These are phyloP conservation scores for Lasioglossum leucozonium DNA, from an alignment of 2,888 invertebrate species.

Conservation along the genomic window DNA sequence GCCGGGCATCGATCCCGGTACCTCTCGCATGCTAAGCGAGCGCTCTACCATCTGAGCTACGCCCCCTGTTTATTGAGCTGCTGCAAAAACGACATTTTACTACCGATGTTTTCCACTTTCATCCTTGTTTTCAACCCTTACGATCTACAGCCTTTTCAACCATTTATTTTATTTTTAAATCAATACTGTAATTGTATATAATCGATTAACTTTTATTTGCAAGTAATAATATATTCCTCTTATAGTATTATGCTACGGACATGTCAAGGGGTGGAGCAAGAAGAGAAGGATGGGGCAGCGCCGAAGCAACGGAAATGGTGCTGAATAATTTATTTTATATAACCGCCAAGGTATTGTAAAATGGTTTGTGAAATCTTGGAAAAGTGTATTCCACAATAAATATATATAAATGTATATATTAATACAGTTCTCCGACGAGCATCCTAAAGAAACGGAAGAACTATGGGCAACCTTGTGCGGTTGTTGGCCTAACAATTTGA, in stretches of 20 bases:
- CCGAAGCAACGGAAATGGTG: slow-evolving; percentile 99
- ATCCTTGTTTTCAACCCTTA: background rate
- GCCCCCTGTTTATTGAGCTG: slow-evolving; percentile 62
- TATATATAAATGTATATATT: too few relatives aligned
- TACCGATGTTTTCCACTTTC: slow-evolving; percentile 26
- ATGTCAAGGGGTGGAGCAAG: slow-evolving; percentile 88
- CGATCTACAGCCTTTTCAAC: background rate
- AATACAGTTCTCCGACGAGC: slow-evolving; percentile 96
- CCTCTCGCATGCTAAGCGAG: slow-evolving; percentile 84
- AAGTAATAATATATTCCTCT: background rate
- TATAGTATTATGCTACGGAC: slow-evolving; percentile 86
- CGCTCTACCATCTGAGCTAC: slow-evolving; percentile 84
- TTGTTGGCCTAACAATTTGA: slow-evolving; percentile 98
- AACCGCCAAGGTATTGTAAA: slow-evolving; percentile 92
- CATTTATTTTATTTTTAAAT: background rate
- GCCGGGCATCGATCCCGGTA: slow-evolving; percentile 83
- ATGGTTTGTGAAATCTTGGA: background rate
- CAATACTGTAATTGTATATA: background rate
- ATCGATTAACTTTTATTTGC: background rate
- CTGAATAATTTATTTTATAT: slow-evolving; percentile 99
- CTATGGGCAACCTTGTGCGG: slow-evolving; percentile 98
- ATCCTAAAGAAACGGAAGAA: slow-evolving; percentile 97
- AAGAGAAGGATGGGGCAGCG: slow-evolving; percentile 98
- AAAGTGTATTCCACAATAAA: background rate
- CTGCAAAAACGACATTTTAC: too few relatives aligned